Percentiles rank a stretch among this genome's conserved stretches.
These are phyloP conservation scores for Kryptopterus vitreolus DNA, from an alignment of 2,797 vertebrate species.

Conservation along the genomic window DNA sequence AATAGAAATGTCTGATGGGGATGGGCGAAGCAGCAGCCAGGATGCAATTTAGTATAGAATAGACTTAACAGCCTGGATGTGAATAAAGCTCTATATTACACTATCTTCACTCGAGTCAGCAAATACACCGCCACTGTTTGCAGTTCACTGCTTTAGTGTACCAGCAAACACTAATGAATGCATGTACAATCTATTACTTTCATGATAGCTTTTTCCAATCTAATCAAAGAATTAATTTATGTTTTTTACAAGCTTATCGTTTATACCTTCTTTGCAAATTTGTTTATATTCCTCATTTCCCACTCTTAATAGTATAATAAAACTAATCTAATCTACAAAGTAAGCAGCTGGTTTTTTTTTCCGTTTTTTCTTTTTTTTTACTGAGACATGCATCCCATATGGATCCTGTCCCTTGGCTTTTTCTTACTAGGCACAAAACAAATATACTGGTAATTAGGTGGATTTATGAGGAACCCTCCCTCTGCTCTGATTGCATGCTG, in stretches of 20 bases:
- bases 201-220: conserved; percentile 6
- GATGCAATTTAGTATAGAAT: conserved; percentile 73
- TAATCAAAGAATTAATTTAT: conserved; percentile 22
- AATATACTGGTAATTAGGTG: conserved; percentile 50
- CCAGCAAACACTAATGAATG: background rate
- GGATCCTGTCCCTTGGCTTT: conserved; percentile 33
- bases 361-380: background rate
- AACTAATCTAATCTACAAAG: conserved; percentile 32
- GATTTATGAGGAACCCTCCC: conserved; percentile 47
- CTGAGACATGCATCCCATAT: conserved; percentile 1
- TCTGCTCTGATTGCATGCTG: conserved; percentile 24
- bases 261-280: conserved; percentile 12
- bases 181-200: conserved; percentile 11
- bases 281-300: conserved; percentile 29
- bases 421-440: conserved; percentile 34
- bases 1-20: conserved; percentile 88
- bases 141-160: background rate
- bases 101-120: conserved; percentile 12
- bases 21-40: conserved; percentile 77
- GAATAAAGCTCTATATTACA: background rate
- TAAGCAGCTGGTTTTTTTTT: background rate
- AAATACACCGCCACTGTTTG: background rate
- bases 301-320: conserved; percentile 19
- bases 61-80: conserved; percentile 68
- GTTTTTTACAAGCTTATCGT: background rate